phyloP scores from a whole-genome alignment of 1,140 invertebrate species.

The Temnothorax curvispinosus region DNA sequence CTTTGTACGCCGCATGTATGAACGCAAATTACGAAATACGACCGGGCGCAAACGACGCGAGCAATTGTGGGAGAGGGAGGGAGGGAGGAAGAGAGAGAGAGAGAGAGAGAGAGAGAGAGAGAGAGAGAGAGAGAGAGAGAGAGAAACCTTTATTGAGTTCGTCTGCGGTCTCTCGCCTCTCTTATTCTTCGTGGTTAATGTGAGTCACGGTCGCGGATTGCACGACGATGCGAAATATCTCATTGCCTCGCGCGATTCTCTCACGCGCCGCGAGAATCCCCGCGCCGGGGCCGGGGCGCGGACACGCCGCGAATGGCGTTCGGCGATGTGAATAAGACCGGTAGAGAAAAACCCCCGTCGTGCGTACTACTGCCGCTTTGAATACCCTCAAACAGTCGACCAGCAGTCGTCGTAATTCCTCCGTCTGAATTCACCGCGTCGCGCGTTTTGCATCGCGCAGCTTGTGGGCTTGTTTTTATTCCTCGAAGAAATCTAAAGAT shows the following conservation, averaged over 20 bases:
- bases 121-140: constrained; percentile 2
- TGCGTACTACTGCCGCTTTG: background rate
- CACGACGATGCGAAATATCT: constrained; percentile 39
- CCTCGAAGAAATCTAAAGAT: background rate
- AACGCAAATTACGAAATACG: constrained; percentile 45
- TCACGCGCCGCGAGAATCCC: background rate
- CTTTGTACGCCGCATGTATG: constrained; percentile 37
- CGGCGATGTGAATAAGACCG: constrained; percentile 47
- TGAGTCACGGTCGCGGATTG: constrained; percentile 48
- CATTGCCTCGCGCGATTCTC: constrained; percentile 37
- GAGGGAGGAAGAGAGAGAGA: too few relatives aligned
- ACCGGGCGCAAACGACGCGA: constrained; percentile 11
- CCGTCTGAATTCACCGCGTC: constrained; percentile 13
- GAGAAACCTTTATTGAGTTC: constrained; percentile 24
- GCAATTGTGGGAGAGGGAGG: background rate
- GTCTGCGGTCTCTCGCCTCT: constrained; percentile 19
- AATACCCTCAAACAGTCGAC: background rate
- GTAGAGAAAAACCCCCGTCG: constrained; percentile 26
- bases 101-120: background rate
- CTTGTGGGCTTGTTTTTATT: constrained; percentile 8
- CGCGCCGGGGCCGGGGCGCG: background rate
- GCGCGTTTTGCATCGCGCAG: background rate
- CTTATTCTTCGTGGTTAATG: constrained; percentile 46
- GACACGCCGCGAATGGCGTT: background rate
- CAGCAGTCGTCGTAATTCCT: background rate